Percentiles rank a stretch among this genome's conserved stretches.
Conservation (phyloP, 2,797 vertebrate genomes). For the Sciurus vulgaris region DNA sequence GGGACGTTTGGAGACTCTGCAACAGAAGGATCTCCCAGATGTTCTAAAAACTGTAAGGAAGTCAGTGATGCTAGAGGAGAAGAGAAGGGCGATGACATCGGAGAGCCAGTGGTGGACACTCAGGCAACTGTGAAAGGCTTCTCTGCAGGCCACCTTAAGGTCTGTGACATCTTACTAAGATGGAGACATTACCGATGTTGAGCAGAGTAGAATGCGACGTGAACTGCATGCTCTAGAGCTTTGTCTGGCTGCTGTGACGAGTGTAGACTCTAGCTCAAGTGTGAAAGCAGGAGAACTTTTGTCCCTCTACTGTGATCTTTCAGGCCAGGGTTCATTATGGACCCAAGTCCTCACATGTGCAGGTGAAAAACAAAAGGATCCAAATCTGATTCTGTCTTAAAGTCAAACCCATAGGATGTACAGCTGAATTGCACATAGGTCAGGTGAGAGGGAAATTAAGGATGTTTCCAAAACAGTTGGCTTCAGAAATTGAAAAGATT, state of each 20-base stretch:
- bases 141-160: not conserved
- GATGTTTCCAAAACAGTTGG: not conserved
- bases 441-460: not conserved
- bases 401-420: not conserved
- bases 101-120: no score
- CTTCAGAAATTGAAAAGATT: not conserved
- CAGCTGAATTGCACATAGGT: not conserved
- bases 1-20: not conserved
- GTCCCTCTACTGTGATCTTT: no score
- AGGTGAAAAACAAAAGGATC: not conserved
- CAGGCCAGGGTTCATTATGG: not conserved
- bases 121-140: no score
- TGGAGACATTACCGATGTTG: not conserved
- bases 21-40: not conserved
- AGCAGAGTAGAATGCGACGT: not conserved
- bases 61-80: no score
- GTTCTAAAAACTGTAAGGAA: not conserved
- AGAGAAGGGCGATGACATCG: not conserved
- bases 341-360: not conserved
- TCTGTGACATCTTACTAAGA: not conserved
- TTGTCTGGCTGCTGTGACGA: not conserved
- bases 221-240: not conserved
- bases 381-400: not conserved
- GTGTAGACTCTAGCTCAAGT: not conserved
- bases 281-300: not conserved